These are phyloP conservation scores for Charaxes varanes DNA, from an alignment of 1,140 invertebrate species.

Conservation along the genomic window DNA sequence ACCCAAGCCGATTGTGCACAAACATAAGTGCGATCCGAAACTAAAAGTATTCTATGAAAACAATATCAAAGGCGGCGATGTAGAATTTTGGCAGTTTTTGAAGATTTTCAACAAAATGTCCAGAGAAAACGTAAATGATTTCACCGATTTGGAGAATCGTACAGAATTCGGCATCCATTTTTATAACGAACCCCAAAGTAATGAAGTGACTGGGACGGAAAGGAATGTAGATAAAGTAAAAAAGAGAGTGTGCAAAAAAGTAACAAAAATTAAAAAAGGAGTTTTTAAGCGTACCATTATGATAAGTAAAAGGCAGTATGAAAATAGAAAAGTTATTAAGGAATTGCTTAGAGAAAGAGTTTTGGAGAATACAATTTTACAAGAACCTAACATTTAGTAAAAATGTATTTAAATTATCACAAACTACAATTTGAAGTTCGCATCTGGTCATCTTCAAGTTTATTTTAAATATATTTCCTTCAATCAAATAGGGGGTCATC, in stretches of 20 bases:
- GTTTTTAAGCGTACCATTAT: conserved; percentile 17
- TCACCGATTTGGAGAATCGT: conserved; percentile 37
- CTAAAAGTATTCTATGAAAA: conserved; percentile 50
- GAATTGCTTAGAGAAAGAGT: neutral
- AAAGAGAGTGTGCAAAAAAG: conserved; percentile 1
- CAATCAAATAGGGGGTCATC: too few relatives aligned
- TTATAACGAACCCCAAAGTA: neutral
- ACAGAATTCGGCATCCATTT: conserved; percentile 39
- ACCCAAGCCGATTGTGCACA: conserved; percentile 44
- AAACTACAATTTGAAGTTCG: too few relatives aligned
- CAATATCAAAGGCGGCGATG: conserved; percentile 49
- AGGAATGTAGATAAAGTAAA: neutral
- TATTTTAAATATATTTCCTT: too few relatives aligned
- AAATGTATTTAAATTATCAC: too few relatives aligned
- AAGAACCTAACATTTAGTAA: too few relatives aligned
- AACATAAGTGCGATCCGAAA: conserved; percentile 49
- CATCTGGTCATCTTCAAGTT: too few relatives aligned
- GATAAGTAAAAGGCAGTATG: conserved; percentile 21
- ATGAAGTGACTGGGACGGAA: neutral
- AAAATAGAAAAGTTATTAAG: conserved; percentile 19
- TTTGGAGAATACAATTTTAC: too few relatives aligned
- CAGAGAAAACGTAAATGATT: conserved; percentile 42
- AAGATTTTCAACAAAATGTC: conserved; percentile 57
- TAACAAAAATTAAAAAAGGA: conserved; percentile 1
- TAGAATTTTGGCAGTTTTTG: conserved; percentile 61